Evolutionary conservation across 2,888 invertebrate genomes (phyloP), one percentile per base, ranked within the genome.

Genomic region (Ormyrus pomaceus): DNA sequence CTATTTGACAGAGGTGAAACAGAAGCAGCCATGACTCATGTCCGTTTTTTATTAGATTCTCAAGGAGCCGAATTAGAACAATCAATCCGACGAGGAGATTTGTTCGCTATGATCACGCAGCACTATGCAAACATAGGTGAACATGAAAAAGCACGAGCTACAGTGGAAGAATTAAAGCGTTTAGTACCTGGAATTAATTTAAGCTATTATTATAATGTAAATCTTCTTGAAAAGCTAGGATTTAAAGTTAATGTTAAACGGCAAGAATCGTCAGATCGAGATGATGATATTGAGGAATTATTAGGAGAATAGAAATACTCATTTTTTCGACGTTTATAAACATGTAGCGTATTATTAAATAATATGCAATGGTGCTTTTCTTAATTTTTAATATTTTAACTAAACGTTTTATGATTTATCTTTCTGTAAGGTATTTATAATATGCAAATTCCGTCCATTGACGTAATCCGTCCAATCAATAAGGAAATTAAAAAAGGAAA

Each of bases 11-110:
- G 92, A 71, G 91, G 91, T 5, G 93, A 94, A 85, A 91, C 92
- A 1, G 93, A 93, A 4, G 91, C 93, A 73, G 93, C 93, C 3
- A 89, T 94, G 84, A 91, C 91, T 81, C 93, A 93, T 82, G 92
- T 94, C 80, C 93, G 93, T 77, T 92, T 92, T 62, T 87, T 95
- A 80, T 88, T 94, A 4, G 89, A 90, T 72, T 86, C 88, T 8
- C 87, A 87, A 64, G 89, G 89, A 10, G 13, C 83, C 4, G 87
- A 88, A 75, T 82, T 90, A 68, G 90, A 90, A 61, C 88, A 90
- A 81, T 89, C 90, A 0, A 89, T 90, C 11, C 85, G 90, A 56
- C 87, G 89, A 6, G 90, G 90, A 2, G 91, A 91, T 82, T 82
- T 91, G 13, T 91, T 90, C 51, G 87, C 90, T 0, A 87, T 88